Percentiles rank a stretch among this genome's conserved stretches.
Evolutionary conservation across 2,113 vertebrate genomes (phyloP).

Genomic region (Xiphophorus maculatus): DNA sequence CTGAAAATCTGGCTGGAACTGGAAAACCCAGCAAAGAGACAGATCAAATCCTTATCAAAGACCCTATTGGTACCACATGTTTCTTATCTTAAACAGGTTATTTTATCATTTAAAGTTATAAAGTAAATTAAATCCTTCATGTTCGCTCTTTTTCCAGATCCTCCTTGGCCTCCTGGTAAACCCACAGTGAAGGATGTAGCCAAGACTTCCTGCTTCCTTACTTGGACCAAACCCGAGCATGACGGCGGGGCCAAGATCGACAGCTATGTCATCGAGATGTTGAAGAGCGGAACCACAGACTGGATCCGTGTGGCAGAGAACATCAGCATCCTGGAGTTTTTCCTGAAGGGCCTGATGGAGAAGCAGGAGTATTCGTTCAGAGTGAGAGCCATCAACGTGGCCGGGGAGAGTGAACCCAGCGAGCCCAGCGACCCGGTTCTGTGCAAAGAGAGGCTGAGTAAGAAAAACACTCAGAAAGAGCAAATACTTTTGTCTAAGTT

Average conservation of each 20-base stretch:
- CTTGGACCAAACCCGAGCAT: constrained; percentile 97
- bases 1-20: constrained; percentile 96
- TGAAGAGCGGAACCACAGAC: constrained; percentile 93
- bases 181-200: constrained; percentile 91
- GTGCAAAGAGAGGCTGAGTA: constrained; percentile 97
- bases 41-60: constrained; percentile 93
- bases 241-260: constrained; percentile 98
- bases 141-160: constrained; percentile 80
- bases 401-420: constrained; percentile 95
- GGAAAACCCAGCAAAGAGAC: constrained; percentile 97
- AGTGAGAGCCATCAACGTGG: constrained; percentile 91
- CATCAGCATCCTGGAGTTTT: constrained; percentile 85
- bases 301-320: constrained; percentile 95
- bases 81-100: neutral
- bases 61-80: constrained; percentile 89
- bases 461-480: constrained; percentile 67
- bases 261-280: constrained; percentile 91
- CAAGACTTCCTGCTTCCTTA: constrained; percentile 89
- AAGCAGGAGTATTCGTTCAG: constrained; percentile 98
- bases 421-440: constrained; percentile 95
- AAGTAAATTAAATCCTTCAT: neutral
- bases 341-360: constrained; percentile 93
- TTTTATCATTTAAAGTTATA: neutral
- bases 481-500: neutral
- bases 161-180: constrained; percentile 97